Conservation (phyloP, 2,888 invertebrate genomes). For the Oscheius onirici region DNA sequence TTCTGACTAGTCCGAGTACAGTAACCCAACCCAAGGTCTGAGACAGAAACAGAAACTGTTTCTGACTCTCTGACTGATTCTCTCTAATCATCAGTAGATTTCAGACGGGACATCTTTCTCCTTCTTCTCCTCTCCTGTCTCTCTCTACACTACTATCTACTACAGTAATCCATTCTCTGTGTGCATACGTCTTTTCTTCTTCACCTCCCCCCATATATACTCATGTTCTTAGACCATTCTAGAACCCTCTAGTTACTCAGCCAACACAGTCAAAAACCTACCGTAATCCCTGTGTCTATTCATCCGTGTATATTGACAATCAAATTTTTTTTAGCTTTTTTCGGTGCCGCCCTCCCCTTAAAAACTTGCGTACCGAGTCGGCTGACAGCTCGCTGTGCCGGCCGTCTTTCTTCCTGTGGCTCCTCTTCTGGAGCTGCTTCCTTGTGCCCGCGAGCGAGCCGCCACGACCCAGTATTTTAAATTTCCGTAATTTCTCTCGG, state of each 20-base stretch:
- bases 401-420: conserved; percentile 29
- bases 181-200: neutral
- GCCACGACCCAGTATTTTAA: neutral
- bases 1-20: no score
- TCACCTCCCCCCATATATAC: neutral
- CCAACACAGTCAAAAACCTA: no score
- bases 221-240: no score
- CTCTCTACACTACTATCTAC: neutral
- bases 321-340: neutral
- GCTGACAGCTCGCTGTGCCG: conserved; percentile 22
- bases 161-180: neutral
- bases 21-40: no score
- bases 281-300: no score
- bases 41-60: no score
- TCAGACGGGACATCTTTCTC: no score
- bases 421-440: neutral
- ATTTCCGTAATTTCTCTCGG: neutral
- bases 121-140: neutral
- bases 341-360: neutral
- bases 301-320: conserved; percentile 6
- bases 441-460: conserved; percentile 27
- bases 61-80: no score
- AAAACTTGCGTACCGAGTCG: neutral
- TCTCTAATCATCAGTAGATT: no score
- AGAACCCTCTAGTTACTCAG: no score